Evolutionary conservation across 2,113 vertebrate genomes (phyloP), one percentile per base, ranked within the genome.

Genomic region (Ginglymostoma cirratum): DNA sequence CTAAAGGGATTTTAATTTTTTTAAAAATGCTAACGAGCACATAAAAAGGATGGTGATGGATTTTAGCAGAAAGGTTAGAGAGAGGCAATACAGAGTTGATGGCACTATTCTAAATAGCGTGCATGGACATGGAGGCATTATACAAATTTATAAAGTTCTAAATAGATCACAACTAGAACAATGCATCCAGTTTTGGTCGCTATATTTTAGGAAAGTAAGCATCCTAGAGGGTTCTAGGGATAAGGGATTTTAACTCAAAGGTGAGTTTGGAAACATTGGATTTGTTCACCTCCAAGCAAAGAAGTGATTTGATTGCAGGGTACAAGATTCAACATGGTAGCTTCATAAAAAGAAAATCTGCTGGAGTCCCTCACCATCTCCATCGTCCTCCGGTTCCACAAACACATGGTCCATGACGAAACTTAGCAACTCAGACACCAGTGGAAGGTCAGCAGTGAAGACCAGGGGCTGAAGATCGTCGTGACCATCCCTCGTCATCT

Each of bases 341-440:
- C 21, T 21, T 70, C 7, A 23, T 7, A 27, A n/a, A 70, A 45
- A 94, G 96, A 96, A 96, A 66, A 21, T 14, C 24, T 52, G 67
- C 19, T 70, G 27, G 27, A 76, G 27, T 48, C 15, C 86, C 86
- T 96, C 67, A 90, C 83, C 69, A 55, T 67, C 66, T 69, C 45
- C 96, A 0, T 96, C 96, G 83, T 97, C 97, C 5, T 98, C 97
- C 3, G 96, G 0, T 2, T 98, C 98, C 8, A 96, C 96, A 97
- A 99, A 99, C 96, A 99, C 96, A 0, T 98, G 98, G 96, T 99
- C 99, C 97, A 99, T 96, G 45, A 99, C 97, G 96, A 98, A 99
- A 80, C 98, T 98, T 0, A 98, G 98, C 97, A 99, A 96, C 95
- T 98, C 98, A 0, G 98, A 97, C 69, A 97, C 98, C 17, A 99